phyloP scores from a whole-genome alignment of 2,113 vertebrate genomes.

The Lophotis ruficrista region DNA sequence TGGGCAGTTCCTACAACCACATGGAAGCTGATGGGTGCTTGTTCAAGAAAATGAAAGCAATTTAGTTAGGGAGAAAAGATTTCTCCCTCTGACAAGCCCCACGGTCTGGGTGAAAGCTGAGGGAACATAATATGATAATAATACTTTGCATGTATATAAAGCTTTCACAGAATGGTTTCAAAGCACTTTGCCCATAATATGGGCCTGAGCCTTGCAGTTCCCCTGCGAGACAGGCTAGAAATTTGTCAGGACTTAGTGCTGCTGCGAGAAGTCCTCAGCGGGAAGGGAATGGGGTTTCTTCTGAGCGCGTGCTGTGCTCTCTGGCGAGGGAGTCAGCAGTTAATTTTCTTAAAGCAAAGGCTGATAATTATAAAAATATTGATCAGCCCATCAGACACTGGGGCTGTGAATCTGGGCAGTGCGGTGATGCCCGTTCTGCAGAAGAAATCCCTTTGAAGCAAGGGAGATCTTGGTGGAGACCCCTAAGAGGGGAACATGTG shows the following conservation, averaged over 20 bases:
- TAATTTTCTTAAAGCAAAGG: background rate
- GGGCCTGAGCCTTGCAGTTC: background rate
- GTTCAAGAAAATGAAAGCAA: background rate
- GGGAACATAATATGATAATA: background rate
- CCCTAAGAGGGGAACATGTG: background rate
- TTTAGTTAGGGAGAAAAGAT: background rate
- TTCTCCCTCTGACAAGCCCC: background rate
- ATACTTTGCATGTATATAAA: background rate
- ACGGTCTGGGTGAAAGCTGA: background rate
- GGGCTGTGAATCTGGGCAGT: background rate
- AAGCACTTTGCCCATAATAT: background rate
- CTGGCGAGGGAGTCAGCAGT: background rate
- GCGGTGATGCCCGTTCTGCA: background rate
- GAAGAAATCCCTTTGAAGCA: background rate
- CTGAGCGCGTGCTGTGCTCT: background rate
- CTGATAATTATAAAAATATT: background rate
- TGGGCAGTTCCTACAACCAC: background rate
- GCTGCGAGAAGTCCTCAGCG: background rate
- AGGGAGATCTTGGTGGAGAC: background rate
- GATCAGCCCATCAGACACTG: background rate
- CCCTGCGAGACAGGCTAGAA: background rate
- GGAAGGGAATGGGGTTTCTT: background rate
- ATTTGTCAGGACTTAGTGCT: background rate
- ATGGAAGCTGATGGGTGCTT: background rate
- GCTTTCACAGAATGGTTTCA: background rate